These are phyloP conservation scores for Macrochelys suwanniensis DNA, from an alignment of 2,797 vertebrate genomes.

Conservation along the genomic window DNA sequence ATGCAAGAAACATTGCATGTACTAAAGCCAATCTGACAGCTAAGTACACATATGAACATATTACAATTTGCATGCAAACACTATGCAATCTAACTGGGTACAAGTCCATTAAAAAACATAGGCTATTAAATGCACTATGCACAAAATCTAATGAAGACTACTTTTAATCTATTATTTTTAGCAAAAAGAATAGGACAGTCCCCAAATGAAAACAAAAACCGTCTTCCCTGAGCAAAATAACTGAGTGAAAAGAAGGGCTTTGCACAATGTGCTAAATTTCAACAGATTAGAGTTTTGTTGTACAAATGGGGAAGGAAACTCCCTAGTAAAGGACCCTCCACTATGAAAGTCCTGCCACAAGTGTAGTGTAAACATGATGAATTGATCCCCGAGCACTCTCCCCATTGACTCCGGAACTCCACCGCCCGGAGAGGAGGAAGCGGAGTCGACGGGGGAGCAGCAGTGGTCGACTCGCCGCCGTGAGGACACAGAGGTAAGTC, in stretches of 20 bases:
- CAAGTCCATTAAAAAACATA: background rate
- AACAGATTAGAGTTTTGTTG: background rate
- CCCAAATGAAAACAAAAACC: fast-evolving
- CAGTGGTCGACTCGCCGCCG: no score
- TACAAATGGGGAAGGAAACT: background rate
- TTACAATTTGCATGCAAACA: background rate
- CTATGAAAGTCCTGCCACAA: background rate
- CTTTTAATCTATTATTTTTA: background rate
- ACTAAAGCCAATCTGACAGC: fast-evolving
- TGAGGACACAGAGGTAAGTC: no score
- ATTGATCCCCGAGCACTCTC: no score
- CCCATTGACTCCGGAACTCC: no score
- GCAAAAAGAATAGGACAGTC: background rate
- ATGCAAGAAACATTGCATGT: fast-evolving
- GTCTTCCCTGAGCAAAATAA: background rate
- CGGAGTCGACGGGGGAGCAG: no score
- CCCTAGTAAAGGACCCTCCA: background rate
- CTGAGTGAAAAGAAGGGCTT: background rate
- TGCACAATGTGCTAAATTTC: background rate
- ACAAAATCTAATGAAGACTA: background rate
- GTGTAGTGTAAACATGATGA: no score
- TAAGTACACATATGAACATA: background rate
- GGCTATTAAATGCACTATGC: background rate
- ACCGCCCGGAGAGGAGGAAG: no score
- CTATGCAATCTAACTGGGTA: background rate